phyloP scores from a whole-genome alignment of 1,140 invertebrate genomes.

The Drosophila takahashii region DNA sequence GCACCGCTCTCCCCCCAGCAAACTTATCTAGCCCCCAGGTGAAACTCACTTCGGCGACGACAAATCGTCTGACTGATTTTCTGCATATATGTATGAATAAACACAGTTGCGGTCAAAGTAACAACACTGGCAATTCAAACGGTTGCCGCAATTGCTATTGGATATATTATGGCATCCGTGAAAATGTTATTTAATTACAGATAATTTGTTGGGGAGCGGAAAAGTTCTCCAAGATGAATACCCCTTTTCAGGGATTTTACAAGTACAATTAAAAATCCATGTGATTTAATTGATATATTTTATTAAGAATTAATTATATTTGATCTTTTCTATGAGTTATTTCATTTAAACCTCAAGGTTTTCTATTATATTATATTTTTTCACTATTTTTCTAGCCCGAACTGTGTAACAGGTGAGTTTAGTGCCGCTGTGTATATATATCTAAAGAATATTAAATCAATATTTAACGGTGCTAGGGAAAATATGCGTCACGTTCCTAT shows the following conservation, averaged over 20 bases:
- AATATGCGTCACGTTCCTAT: constrained; percentile 65
- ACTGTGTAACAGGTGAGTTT: constrained; percentile 6
- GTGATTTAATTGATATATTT: too few species aligned
- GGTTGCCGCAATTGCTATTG: constrained; percentile 1
- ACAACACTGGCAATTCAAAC: not conserved
- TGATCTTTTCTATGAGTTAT: too few species aligned
- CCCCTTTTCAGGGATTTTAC: not conserved
- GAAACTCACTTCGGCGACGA: constrained; percentile 52
- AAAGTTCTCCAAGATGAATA: not conserved
- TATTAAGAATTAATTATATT: too few species aligned
- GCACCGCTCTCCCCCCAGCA: constrained; percentile 7
- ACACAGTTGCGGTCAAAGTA: constrained; percentile 7
- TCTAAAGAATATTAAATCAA: constrained; percentile 73
- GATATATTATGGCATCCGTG: constrained; percentile 11
- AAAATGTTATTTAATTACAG: not conserved
- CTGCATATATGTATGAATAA: constrained; percentile 13
- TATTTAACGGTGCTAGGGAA: constrained; percentile 72
- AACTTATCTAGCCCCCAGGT: constrained; percentile 15
- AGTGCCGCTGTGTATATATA: constrained; percentile 4
- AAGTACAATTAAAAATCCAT: not conserved
- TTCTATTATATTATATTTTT: not conserved
- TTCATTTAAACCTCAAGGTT: too few species aligned
- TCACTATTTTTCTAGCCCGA: not conserved
- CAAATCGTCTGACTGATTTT: constrained; percentile 64
- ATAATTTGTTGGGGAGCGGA: not conserved